Percentiles rank a stretch among this genome's conserved stretches.
Conservation (phyloP, 2,888 invertebrate genomes). For the Coelogynopora nodosa region DNA sequence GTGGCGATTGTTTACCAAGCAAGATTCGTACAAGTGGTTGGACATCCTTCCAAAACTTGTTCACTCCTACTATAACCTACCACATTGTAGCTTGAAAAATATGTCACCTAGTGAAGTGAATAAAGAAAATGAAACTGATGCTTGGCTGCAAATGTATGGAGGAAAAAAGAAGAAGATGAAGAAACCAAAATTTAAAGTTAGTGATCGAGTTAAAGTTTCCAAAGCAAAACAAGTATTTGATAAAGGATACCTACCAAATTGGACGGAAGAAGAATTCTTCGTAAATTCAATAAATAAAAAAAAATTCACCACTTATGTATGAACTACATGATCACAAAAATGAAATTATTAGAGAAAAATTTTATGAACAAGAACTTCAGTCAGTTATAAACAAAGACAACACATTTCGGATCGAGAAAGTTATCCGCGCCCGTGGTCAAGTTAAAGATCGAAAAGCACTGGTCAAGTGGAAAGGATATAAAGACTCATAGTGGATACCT, state of each 20-base stretch:
- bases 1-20: background rate
- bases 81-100: background rate
- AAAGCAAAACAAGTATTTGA: background rate
- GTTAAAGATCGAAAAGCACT: background rate
- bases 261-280: background rate
- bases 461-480: background rate
- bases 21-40: background rate
- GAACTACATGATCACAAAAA: background rate
- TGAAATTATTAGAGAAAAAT: background rate
- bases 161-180: background rate
- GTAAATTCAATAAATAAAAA: background rate
- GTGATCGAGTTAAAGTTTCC: background rate
- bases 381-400: background rate
- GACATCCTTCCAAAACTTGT: background rate
- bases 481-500: background rate
- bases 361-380: background rate
- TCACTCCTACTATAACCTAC: background rate
- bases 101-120: background rate
- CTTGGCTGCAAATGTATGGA: background rate
- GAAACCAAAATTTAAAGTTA: background rate
- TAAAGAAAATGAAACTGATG: background rate
- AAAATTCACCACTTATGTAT: background rate
- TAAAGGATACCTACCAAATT: background rate
- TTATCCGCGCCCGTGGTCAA: background rate
- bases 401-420: background rate